These are phyloP conservation scores for Sceliomorpha sp. DNA, from an alignment of 2,888 invertebrate genomes.

Conservation along the genomic window DNA sequence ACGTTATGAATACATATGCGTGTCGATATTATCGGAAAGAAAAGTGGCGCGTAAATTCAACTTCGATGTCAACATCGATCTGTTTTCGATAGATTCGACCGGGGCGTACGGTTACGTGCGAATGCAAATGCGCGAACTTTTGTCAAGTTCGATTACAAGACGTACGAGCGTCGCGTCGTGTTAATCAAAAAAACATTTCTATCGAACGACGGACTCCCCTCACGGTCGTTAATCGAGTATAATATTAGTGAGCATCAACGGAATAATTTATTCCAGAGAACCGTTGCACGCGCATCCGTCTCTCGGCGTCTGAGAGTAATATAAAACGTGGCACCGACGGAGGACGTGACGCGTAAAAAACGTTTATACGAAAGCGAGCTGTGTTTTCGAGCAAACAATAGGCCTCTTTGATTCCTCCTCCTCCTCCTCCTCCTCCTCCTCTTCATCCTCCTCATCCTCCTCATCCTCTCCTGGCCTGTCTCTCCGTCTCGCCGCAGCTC, in stretches of 20 bases:
- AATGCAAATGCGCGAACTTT: too few relatives aligned
- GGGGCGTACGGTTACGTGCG: too few relatives aligned
- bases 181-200: too few relatives aligned
- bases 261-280: conserved; percentile 6
- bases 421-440: conserved; percentile 35
- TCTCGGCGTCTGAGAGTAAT: not conserved
- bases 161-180: too few relatives aligned
- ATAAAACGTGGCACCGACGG: conserved; percentile 21
- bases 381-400: conserved; percentile 51
- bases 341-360: conserved; percentile 40
- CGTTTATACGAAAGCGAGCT: conserved; percentile 27
- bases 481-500: conserved; percentile 20
- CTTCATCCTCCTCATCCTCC: conserved; percentile 53
- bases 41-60: too few relatives aligned
- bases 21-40: too few relatives aligned
- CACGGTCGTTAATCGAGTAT: too few relatives aligned
- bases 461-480: conserved; percentile 23
- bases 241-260: too few relatives aligned
- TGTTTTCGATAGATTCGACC: too few relatives aligned
- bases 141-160: too few relatives aligned
- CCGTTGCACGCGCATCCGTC: not conserved
- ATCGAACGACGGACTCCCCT: too few relatives aligned
- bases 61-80: conserved; percentile 16
- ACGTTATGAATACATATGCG: too few relatives aligned
- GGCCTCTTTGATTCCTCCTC: conserved; percentile 54